phyloP scores from a whole-genome alignment of 2,888 invertebrate species.

The Pemphredon lugubris region DNA sequence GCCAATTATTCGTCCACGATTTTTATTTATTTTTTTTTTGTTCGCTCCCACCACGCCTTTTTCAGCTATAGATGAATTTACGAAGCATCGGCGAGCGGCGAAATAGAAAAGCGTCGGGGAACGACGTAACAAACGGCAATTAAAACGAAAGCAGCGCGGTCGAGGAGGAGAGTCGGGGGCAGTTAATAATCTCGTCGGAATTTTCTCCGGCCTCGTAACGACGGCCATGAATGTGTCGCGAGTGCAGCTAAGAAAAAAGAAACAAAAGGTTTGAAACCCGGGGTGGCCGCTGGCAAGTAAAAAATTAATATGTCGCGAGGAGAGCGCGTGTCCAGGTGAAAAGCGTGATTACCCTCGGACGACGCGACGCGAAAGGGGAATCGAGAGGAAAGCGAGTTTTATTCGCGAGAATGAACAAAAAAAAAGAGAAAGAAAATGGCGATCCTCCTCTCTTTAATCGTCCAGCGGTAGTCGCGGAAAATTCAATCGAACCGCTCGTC shows the following conservation, averaged over 20 bases:
- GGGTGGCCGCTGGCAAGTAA: conserved; percentile 14
- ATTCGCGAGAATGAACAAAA: too few species aligned
- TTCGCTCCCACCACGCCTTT: background rate
- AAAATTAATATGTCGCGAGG: conserved; percentile 11
- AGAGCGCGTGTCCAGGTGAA: conserved; percentile 4
- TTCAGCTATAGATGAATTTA: background rate
- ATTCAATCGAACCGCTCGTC: too few species aligned
- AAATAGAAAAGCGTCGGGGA: conserved; percentile 11
- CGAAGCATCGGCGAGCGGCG: conserved; percentile 15
- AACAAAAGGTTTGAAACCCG: conserved; percentile 35
- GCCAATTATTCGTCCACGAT: conserved; percentile 11
- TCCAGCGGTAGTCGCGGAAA: too few species aligned
- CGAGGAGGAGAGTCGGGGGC: background rate
- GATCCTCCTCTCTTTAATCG: too few species aligned
- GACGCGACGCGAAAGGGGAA: background rate
- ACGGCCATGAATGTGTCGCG: conserved; percentile 50
- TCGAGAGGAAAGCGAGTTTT: too few species aligned
- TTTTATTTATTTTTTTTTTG: background rate
- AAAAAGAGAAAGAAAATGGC: too few species aligned
- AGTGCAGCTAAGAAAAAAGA: conserved; percentile 11
- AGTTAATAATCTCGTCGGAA: conserved; percentile 47
- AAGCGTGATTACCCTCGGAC: background rate
- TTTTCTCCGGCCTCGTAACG: conserved; percentile 25
- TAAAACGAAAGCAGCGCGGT: conserved; percentile 45
- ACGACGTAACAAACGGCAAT: conserved; percentile 28